phyloP scores from a whole-genome alignment of 2,113 vertebrate genomes.

The Heterotilapia buettikoferi region DNA sequence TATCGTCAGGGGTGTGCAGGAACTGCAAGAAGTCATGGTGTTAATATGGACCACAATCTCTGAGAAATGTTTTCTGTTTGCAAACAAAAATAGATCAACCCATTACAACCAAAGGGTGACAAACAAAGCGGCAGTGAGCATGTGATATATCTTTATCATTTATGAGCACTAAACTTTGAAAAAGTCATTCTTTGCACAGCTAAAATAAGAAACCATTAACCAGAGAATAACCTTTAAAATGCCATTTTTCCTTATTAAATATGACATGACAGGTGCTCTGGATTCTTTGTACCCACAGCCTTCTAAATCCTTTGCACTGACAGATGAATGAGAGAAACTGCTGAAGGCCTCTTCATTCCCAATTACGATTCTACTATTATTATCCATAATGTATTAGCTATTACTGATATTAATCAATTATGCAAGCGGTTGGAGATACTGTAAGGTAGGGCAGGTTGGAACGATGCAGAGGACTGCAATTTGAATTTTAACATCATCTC shows the following conservation, averaged over 20 bases:
- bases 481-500: neutral
- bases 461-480: neutral
- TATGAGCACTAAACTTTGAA: neutral
- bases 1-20: neutral
- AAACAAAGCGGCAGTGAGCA: neutral
- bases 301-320: neutral
- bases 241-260: neutral
- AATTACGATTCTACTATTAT: conserved; percentile 30
- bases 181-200: neutral
- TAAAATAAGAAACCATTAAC: neutral
- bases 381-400: conserved; percentile 48
- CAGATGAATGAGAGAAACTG: neutral
- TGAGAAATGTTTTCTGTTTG: neutral
- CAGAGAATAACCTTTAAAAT: neutral
- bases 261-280: neutral
- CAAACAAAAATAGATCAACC: neutral
- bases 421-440: neutral
- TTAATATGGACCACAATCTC: neutral
- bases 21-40: neutral
- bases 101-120: neutral
- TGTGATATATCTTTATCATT: neutral
- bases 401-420: conserved; percentile 44
- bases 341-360: neutral
- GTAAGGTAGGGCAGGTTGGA: neutral
- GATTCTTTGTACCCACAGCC: neutral